Percentiles rank a stretch among this genome's conserved stretches.
These are phyloP conservation scores for Lipophrys pholis DNA, from an alignment of 2,113 vertebrate species.

Conservation along the genomic window DNA sequence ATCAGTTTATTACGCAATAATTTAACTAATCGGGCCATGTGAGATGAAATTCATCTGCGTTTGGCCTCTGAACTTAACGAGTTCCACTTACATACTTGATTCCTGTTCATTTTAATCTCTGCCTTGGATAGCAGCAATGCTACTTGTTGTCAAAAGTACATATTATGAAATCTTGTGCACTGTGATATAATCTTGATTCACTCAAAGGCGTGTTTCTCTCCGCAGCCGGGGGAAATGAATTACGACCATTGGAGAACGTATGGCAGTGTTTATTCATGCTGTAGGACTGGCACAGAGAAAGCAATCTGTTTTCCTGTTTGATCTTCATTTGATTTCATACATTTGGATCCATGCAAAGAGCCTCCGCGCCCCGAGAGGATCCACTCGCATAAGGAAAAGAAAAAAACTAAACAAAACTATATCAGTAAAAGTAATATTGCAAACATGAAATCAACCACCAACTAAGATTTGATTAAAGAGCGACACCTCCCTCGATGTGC, in stretches of 20 bases:
- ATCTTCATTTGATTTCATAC: constrained; percentile 14
- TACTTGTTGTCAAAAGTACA: no score
- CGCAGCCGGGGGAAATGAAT: background rate
- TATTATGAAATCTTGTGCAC: no score
- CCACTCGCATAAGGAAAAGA: constrained; percentile 5
- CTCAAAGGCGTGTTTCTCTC: background rate
- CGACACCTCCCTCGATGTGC: constrained; percentile 26
- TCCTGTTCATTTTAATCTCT: no score
- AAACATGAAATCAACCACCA: constrained; percentile 63
- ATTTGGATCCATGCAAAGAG: constrained; percentile 22
- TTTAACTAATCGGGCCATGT: no score
- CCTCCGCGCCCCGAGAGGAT: constrained; percentile 1
- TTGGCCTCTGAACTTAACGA: no score
- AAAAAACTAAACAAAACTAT: constrained; percentile 5
- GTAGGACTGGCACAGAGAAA: background rate
- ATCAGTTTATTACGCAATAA: no score
- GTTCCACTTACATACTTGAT: no score
- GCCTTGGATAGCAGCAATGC: no score
- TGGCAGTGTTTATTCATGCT: background rate
- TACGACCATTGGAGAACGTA: background rate
- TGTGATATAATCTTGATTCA: no score
- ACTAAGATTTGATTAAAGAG: constrained; percentile 65
- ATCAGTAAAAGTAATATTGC: constrained; percentile 45
- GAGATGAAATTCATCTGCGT: no score
- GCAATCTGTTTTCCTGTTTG: background rate